Base-by-base conservation (phyloP, 2,888 invertebrate species). In the Antheraea assamensis region DNA sequence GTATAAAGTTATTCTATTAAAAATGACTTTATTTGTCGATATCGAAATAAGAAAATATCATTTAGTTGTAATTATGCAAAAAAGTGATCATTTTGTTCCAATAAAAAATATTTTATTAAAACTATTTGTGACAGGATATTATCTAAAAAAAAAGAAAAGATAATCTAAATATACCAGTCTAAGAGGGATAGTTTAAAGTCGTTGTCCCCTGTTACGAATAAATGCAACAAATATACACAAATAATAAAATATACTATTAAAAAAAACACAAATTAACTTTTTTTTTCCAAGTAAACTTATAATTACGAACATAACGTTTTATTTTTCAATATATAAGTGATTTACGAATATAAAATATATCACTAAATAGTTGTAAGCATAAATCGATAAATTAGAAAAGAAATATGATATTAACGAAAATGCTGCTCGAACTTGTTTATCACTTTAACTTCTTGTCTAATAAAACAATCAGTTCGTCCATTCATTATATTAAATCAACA, bases 221-320 rank as follows among this genome's bases (percentile, higher is more conserved):
- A 93, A 93, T 93, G 93, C 93, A 92, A 91, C 90, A 89, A 88
- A 91, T 90, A 90, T 92, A 92, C 88, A 92, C 79, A 88, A 85
- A 87, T 84, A 83, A 81, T 75, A 75, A 81, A 82, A 78, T 79
- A 79, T 71, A 68, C 31, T 70, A 27, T 68, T 70, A 7, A 42
- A 35, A 71, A 55, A 24, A 70, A 70, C 55, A 70, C 70, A n/a
- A 70, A 70, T 27, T 68, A 35, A 58, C 58, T 17, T 70, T 73
- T 70, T 42, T 73, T 68, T 42, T 55, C 66, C 49, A 58, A 58
- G 58, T 73, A 73, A 73, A 58, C 55, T 73, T 55, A 72, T 17
- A 68, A 71, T 71, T 71, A 71, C 30, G 2, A 30, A 31, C 4
- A 30, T 66, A 66, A 64, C 15, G 30, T 30, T 10, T 64, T n/a